Evolutionary conservation across 2,113 vertebrate species (phyloP), one percentile per base, ranked within the genome.

Genomic region (Oceanites oceanicus): DNA sequence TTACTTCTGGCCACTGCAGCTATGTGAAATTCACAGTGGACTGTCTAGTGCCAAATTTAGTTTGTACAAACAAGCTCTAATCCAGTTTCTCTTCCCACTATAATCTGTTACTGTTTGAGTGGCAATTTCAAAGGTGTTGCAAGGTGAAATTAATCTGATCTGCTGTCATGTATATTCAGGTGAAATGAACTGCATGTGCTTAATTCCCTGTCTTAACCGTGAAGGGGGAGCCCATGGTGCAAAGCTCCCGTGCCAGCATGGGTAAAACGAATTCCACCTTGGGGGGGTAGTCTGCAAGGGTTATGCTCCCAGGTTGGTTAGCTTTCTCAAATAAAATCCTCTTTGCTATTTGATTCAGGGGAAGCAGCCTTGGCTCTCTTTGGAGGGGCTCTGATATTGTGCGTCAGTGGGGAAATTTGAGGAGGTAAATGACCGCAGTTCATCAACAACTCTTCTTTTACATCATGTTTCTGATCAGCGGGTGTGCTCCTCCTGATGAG

Each of bases 401-500:
- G 82, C 25, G 25, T 90, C 91, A 94, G 61, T 32, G 36, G 61
- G 72, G 96, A 96, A 96, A 91, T 42, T 17, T 85, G 83, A 96
- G 95, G 84, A 94, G 89, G 56, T 50, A 92, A 89, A 92, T 61
- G 87, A 55, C 72, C 72, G 56, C 72, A 95, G 81, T 95, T 85
- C 82, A 83, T 86, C 92, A 94, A 61, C 92, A 96, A 19, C 62
- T 94, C 55, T 65, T 87, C 73, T 73, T 85, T 80, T 87, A 55
- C 78, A 78, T 82, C 71, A 26, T 70, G 50, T 68, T 96, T 94
- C 89, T 96, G 94, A 87, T 91, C 96, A 93, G 97, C 22, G 36
- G 94, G 92, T 94, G 81, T 95, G 78, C 92, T 45, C 32, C 86
- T 92, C 94, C 95, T 83, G 88, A 93, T 92, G 90, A 94, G 87